Base-by-base conservation (phyloP, 2,797 vertebrate genomes). In the Acanthopagrus latus region DNA sequence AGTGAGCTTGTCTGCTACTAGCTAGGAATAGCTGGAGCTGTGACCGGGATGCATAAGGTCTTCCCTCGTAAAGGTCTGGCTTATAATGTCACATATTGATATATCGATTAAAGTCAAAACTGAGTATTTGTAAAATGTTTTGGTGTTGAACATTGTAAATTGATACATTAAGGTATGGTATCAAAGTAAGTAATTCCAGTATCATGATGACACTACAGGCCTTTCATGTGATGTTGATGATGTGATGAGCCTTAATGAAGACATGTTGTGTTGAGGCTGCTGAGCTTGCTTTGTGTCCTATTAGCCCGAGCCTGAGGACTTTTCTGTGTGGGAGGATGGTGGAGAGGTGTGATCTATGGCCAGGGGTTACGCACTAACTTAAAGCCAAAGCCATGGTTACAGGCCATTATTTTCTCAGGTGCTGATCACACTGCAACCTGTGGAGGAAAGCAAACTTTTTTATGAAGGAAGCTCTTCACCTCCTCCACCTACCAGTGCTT, bases 401-500 rank as follows among this genome's bases (percentile, higher is more conserved):
- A 51, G n/a, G 62, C 66, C n/a, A 56, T 72, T 89, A 81, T 88
- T 91, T 84, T 83, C 81, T 79, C 81, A 87, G 87, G 83, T 88
- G 90, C 56, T 73, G 20, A 21, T 23, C 81, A 56, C 44, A 21
- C 64, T 41, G 25, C 59, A 78, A 68, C 77, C 81, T 62, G 52
- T 58, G 56, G 47, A 73, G 59, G 72, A 77, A 70, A 74, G 77
- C 64, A 82, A 86, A 85, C 73, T 85, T 86, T 73, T 73, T 3
- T 44, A 2, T 7, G 44, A 87, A 85, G 66, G 57, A 29, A 73
- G 56, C 73, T 27, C 65, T 21, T 86, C 80, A 85, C 84, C 82
- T 88, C 86, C 76, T 84, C 76, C 90, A 84, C 82, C 85, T 72
- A 74, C 67, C 51, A 1, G 21, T 14, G 71, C 72, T 44, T 64